These are phyloP conservation scores for Malaclemys terrapin DNA, from an alignment of 2,113 vertebrate species.

Conservation along the genomic window DNA sequence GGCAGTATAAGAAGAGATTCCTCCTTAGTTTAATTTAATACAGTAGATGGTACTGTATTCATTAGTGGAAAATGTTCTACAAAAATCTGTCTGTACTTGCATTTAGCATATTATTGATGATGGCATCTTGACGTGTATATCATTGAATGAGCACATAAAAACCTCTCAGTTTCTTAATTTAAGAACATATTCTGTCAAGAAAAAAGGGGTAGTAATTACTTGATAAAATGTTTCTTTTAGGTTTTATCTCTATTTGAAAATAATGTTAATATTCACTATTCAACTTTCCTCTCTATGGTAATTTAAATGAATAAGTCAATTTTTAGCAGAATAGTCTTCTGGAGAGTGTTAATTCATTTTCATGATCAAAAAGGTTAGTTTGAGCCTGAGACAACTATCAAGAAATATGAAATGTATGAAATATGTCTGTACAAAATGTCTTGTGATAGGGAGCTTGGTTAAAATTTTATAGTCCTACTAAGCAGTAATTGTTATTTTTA, in stretches of 20 bases:
- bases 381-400: constrained; percentile 35
- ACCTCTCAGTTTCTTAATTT: constrained; percentile 24
- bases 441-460: background rate
- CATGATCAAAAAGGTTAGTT: constrained; percentile 55
- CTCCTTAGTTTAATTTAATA: background rate
- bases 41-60: background rate
- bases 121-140: background rate
- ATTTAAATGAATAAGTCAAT: constrained; percentile 34
- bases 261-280: constrained; percentile 35
- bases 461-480: background rate
- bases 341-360: constrained; percentile 46
- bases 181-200: constrained; percentile 31
- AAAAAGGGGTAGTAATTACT: constrained; percentile 24
- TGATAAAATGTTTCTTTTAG: constrained; percentile 31
- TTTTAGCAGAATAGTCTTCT: constrained; percentile 8
- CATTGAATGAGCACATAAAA: constrained; percentile 20
- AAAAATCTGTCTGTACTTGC: background rate
- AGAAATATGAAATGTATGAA: constrained; percentile 51
- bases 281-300: background rate
- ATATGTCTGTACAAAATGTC: background rate
- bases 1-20: background rate
- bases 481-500: background rate
- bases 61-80: background rate
- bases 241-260: constrained; percentile 52
- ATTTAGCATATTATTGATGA: background rate